These are phyloP conservation scores for Opisthocomus hoazin DNA, from an alignment of 2,113 vertebrate species.

Conservation along the genomic window DNA sequence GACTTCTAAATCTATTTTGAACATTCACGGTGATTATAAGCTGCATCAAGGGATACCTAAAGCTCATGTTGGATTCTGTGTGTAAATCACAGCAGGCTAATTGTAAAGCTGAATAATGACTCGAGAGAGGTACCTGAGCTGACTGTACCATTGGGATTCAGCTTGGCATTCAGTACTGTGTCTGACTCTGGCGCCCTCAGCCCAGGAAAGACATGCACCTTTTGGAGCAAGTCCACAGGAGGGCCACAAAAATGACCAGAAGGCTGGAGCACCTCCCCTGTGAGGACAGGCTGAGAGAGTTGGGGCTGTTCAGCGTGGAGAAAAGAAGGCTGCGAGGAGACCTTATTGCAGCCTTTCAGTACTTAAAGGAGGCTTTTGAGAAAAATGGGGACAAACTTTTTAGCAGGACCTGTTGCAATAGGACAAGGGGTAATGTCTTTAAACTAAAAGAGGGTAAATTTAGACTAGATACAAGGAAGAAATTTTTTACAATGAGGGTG, in stretches of 20 bases:
- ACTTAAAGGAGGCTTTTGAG: background rate
- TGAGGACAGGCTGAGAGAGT: background rate
- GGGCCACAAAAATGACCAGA: background rate
- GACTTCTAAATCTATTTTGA: background rate
- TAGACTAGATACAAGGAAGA: background rate
- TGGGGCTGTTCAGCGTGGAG: background rate
- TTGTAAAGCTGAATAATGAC: background rate
- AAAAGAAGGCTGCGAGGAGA: background rate
- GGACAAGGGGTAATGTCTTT: background rate
- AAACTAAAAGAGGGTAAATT: background rate
- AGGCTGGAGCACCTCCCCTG: background rate
- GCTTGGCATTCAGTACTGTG: too few species aligned
- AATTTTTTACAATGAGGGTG: background rate
- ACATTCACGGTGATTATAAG: background rate
- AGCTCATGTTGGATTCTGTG: background rate
- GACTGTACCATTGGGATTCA: background rate
- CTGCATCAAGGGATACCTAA: background rate
- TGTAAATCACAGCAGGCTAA: background rate
- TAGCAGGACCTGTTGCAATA: background rate
- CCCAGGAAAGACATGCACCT: too few species aligned
- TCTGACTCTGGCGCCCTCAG: background rate
- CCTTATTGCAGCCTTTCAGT: background rate
- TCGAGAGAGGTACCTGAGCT: background rate
- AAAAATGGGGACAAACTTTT: background rate
- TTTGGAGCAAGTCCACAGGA: background rate